Percentiles rank a stretch among this genome's conserved stretches.
Evolutionary conservation across 1,140 invertebrate genomes (phyloP).

Genomic region (Drosophila triauraria): DNA sequence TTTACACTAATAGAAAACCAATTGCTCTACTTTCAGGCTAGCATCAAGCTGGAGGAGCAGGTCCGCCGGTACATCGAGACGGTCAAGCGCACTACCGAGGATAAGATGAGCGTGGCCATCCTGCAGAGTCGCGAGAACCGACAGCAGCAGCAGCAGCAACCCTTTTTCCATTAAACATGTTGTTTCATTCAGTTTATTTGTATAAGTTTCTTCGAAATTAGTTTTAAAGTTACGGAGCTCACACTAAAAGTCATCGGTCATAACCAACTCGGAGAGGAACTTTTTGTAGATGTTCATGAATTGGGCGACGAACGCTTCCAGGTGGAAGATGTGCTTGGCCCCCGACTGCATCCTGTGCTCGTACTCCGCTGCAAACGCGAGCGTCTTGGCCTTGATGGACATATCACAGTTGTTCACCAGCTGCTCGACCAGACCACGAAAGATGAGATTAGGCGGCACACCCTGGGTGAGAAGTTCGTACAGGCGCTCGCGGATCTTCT

Average conservation of each 20-base stretch:
- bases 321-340: constrained; percentile 97
- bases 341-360: constrained; percentile 96
- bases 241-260: constrained; percentile 77
- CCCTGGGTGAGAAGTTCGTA: constrained; percentile 98
- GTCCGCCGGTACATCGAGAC: constrained; percentile 86
- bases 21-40: constrained; percentile 84
- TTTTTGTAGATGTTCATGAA: constrained; percentile 98
- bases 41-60: constrained; percentile 85
- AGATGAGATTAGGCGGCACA: constrained; percentile 97
- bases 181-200: constrained; percentile 27
- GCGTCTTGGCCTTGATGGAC: constrained; percentile 93
- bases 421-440: constrained; percentile 94
- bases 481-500: constrained; percentile 93
- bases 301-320: constrained; percentile 98
- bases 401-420: constrained; percentile 96
- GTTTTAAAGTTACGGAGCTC: background rate
- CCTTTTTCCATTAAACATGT: background rate
- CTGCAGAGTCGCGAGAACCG: constrained; percentile 55
- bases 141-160: constrained; percentile 31
- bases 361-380: constrained; percentile 93
- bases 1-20: constrained; percentile 2
- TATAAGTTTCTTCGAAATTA: constrained; percentile 26
- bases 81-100: constrained; percentile 86
- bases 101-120: constrained; percentile 85
- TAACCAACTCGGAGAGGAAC: constrained; percentile 90